Percentiles rank a stretch among this genome's conserved stretches.
phyloP scores from a whole-genome alignment of 1,140 invertebrate genomes.

The Pogonomyrmex californicus region DNA sequence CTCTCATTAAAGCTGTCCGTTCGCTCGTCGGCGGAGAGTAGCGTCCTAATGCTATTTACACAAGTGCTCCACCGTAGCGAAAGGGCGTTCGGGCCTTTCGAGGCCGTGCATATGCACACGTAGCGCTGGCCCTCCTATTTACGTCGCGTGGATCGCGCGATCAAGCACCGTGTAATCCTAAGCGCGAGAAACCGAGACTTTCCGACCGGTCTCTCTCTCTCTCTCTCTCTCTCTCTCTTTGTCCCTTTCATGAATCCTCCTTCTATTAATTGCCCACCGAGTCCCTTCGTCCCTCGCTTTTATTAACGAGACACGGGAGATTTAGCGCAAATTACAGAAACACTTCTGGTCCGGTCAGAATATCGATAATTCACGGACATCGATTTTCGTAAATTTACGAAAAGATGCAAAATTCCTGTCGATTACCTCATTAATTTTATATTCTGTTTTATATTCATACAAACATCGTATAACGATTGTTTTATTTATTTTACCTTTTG shows the following conservation, averaged over 20 bases:
- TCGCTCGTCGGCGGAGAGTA: conserved; percentile 68
- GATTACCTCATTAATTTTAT: not conserved
- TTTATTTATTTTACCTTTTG: not conserved
- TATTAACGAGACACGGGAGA: conserved; percentile 23
- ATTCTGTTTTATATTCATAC: not conserved
- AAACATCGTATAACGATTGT: not conserved
- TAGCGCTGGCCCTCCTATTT: conserved; percentile 14
- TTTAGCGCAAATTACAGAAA: not conserved
- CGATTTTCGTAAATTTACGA: not conserved
- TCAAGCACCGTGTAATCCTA: conserved; percentile 48
- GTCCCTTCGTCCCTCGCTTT: conserved; percentile 15
- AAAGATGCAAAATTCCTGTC: not conserved
- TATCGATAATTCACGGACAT: conserved; percentile 27
- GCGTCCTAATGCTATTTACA: conserved; percentile 78
- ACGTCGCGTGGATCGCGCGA: conserved; percentile 28
- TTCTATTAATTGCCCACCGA: conserved; percentile 35
- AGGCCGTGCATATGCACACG: conserved; percentile 21
- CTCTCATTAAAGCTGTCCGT: conserved; percentile 77
- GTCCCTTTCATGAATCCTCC: not conserved
- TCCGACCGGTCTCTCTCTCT: not conserved
- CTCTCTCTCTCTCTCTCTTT: too few relatives aligned
- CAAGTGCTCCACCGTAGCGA: conserved; percentile 71
- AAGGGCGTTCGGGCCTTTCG: conserved; percentile 64
- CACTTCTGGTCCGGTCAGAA: not conserved
- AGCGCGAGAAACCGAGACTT: not conserved